Conservation (phyloP, 1,140 invertebrate genomes). For the Chironomus tepperi region DNA sequence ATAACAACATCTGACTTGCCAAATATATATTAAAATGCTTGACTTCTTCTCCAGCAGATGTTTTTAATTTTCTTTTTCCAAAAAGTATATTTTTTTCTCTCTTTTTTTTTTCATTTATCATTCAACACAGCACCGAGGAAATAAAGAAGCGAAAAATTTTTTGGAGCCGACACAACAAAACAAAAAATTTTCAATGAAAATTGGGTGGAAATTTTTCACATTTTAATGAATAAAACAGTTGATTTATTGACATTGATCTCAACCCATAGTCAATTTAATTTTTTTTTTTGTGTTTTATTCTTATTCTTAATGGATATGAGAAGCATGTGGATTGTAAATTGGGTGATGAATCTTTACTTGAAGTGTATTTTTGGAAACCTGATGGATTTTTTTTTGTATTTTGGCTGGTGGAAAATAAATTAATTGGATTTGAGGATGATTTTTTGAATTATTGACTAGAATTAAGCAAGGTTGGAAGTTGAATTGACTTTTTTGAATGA, state of each 20-base stretch:
- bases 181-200: background rate
- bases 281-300: too few relatives aligned
- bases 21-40: background rate
- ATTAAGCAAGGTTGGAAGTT: too few relatives aligned
- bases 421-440: too few relatives aligned
- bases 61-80: constrained; percentile 20
- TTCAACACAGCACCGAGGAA: background rate
- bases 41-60: constrained; percentile 11
- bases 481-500: too few relatives aligned
- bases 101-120: constrained; percentile 22
- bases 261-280: background rate
- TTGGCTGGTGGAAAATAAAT: too few relatives aligned
- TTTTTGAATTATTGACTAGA: too few relatives aligned
- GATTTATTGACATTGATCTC: constrained; percentile 19
- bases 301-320: too few relatives aligned
- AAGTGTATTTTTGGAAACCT: too few relatives aligned
- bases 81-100: background rate
- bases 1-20: background rate
- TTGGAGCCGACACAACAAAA: background rate
- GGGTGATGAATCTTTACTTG: too few relatives aligned
- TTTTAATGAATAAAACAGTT: background rate
- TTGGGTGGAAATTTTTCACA: background rate
- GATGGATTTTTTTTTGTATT: too few relatives aligned
- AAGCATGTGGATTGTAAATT: too few relatives aligned
- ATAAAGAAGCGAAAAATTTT: background rate